Conservation (phyloP, 1,140 invertebrate species). For the Diuraphis noxia region DNA sequence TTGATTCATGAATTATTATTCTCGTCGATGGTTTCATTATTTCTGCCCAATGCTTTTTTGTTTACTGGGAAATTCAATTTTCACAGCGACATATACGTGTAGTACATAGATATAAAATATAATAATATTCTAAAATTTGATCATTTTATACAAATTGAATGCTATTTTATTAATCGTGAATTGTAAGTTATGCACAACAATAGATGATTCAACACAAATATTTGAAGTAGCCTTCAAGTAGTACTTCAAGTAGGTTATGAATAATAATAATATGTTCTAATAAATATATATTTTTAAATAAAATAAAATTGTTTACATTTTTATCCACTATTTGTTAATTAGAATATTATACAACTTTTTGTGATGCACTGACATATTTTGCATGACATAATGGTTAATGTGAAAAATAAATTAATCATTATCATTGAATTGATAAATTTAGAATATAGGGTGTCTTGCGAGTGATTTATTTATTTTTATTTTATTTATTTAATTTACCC, state of each 20-base stretch:
- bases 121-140: background rate
- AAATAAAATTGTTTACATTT: background rate
- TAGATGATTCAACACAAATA: background rate
- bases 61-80: background rate
- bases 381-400: background rate
- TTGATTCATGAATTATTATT: constrained; percentile 16
- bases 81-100: background rate
- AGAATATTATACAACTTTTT: background rate
- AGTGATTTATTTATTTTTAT: too few relatives aligned
- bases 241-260: too few relatives aligned
- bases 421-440: background rate
- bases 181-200: background rate
- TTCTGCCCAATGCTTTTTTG: background rate
- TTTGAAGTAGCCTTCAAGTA: background rate
- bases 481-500: too few relatives aligned
- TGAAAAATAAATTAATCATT: background rate
- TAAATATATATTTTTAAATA: background rate
- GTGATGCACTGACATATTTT: background rate
- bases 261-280: background rate
- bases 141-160: background rate
- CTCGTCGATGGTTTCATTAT: background rate
- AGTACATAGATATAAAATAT: too few relatives aligned
- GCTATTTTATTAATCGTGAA: background rate
- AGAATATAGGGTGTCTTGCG: too few relatives aligned
- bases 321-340: background rate